Conservation (phyloP, 2,797 vertebrate genomes). For the Protonibea diacanthus region DNA sequence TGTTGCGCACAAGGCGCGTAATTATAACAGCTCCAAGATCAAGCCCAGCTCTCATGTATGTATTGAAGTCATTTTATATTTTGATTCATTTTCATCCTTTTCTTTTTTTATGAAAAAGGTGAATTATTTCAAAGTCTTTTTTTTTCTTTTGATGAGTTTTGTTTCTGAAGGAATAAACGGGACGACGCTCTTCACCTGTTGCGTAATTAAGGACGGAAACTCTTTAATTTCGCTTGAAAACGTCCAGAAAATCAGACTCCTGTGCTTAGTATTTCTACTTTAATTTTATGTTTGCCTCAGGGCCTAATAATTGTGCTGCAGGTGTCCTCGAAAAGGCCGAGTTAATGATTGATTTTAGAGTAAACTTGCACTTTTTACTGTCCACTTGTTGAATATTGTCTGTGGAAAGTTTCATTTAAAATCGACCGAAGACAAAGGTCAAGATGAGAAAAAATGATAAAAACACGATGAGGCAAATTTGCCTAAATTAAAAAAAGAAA, state of each 20-base stretch:
- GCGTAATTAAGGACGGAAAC: slow-evolving; percentile 30
- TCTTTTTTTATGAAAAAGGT: neutral
- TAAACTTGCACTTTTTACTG: slow-evolving; percentile 77
- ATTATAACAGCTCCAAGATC: slow-evolving; percentile 11
- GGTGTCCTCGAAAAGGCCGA: slow-evolving; percentile 29
- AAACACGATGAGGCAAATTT: neutral
- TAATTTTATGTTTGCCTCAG: neutral
- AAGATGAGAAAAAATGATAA: neutral
- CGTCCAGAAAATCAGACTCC: neutral
- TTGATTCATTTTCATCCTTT: neutral
- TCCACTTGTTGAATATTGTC: slow-evolving; percentile 73
- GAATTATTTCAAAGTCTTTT: neutral
- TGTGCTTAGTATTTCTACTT: neutral
- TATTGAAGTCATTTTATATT: neutral
- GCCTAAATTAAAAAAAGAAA: neutral
- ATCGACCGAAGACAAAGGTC: slow-evolving; percentile 28
- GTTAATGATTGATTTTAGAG: slow-evolving; percentile 84
- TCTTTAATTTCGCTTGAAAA: neutral
- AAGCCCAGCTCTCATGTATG: neutral
- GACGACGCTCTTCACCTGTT: slow-evolving; percentile 52
- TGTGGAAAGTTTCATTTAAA: slow-evolving; percentile 45
- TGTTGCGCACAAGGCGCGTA: slow-evolving; percentile 35
- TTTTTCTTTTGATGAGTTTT: slow-evolving; percentile 17
- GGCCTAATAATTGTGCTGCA: slow-evolving; percentile 12
- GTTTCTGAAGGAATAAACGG: neutral